A percentile compares a stretch with the other conserved stretches of the same genome.
Conservation (phyloP, 2,113 vertebrate genomes). For the Vanacampus margaritifer region DNA sequence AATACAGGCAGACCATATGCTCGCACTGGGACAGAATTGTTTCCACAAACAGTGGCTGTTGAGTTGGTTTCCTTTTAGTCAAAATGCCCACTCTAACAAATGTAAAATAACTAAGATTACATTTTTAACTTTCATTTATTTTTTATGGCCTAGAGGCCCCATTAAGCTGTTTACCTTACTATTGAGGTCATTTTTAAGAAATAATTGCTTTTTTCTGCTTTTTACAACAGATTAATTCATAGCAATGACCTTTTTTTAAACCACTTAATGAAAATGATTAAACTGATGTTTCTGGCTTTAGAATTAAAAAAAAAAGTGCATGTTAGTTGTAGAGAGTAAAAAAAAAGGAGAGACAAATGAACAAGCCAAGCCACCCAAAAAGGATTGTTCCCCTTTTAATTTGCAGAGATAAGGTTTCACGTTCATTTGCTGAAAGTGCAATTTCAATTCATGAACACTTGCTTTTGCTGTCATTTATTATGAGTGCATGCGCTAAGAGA, state of each 20-base stretch:
- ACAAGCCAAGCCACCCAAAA: slow-evolving; percentile 72
- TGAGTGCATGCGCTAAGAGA: slow-evolving; percentile 67
- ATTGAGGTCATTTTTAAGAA: slow-evolving; percentile 27
- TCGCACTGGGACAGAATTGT: neutral
- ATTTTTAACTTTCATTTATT: neutral
- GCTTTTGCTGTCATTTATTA: slow-evolving; percentile 65
- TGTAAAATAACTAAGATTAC: neutral
- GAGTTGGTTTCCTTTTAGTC: neutral
- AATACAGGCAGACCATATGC: neutral
- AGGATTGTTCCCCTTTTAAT: slow-evolving; percentile 66
- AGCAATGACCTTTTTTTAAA: slow-evolving; percentile 19
- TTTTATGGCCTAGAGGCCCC: neutral
- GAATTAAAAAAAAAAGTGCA: slow-evolving; percentile 65
- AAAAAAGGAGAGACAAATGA: slow-evolving; percentile 69
- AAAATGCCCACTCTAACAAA: neutral
- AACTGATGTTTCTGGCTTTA: slow-evolving; percentile 68
- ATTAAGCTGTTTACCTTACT: neutral
- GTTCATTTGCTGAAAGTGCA: slow-evolving; percentile 67
- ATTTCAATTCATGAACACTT: slow-evolving; percentile 50
- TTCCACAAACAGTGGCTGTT: neutral
- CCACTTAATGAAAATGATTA: slow-evolving; percentile 70
- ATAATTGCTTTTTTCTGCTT: slow-evolving; percentile 5
- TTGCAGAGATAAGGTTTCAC: slow-evolving; percentile 70
- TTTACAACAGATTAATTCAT: slow-evolving; percentile 6
- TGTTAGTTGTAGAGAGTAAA: slow-evolving; percentile 67